These are phyloP conservation scores for Drosophila mimica DNA, from an alignment of 2,888 invertebrate genomes.

Conservation along the genomic window DNA sequence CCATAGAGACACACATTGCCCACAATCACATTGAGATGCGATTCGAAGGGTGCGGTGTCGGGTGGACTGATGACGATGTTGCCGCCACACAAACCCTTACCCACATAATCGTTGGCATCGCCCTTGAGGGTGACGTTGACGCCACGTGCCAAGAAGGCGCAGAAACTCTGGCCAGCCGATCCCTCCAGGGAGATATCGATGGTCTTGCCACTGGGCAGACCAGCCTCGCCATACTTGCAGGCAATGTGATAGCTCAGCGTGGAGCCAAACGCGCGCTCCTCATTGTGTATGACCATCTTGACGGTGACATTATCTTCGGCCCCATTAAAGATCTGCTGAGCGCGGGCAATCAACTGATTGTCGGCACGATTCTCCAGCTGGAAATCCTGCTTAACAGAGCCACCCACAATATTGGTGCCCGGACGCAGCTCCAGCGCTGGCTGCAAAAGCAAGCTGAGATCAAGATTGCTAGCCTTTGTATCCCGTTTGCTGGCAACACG, in stretches of 20 bases:
- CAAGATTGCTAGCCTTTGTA: constrained; percentile 93
- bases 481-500: constrained; percentile 90
- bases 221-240: constrained; percentile 94
- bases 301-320: constrained; percentile 89
- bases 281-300: constrained; percentile 93
- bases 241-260: constrained; percentile 98
- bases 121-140: constrained; percentile 96
- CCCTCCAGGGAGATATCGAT: constrained; percentile 94
- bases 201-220: constrained; percentile 91
- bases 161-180: constrained; percentile 99
- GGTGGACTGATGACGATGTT: constrained; percentile 97
- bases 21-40: constrained; percentile 97
- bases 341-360: constrained; percentile 91
- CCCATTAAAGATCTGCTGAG: constrained; percentile 91
- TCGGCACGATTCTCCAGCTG: constrained; percentile 94
- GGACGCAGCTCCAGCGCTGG: constrained; percentile 96
- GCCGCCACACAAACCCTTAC: constrained; percentile 97
- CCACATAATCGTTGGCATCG: constrained; percentile 99
- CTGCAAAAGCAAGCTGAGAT: constrained; percentile 93
- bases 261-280: constrained; percentile 96
- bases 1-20: constrained; percentile 99
- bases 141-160: constrained; percentile 97
- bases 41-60: constrained; percentile 92
- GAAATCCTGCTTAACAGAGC: constrained; percentile 93
- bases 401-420: constrained; percentile 95